Evolutionary conservation across 2,888 invertebrate species (phyloP).

Genomic region (Beris chalybata): DNA sequence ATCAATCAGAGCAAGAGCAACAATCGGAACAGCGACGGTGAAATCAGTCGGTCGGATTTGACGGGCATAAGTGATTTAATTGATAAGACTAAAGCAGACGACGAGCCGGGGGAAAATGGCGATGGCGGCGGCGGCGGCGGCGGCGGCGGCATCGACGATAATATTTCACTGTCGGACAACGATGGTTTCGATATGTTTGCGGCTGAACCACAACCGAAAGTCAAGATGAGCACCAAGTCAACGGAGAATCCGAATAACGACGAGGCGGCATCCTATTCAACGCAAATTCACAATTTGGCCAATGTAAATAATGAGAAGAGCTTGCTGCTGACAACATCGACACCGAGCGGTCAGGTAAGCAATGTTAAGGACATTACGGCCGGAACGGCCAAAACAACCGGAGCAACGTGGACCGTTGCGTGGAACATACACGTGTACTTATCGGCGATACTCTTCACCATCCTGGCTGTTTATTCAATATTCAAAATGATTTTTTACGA

Average conservation of each 20-base stretch:
- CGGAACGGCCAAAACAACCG: conserved; percentile 39
- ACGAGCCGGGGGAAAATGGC: conserved; percentile 16
- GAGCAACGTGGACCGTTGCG: conserved; percentile 74
- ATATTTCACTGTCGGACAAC: not conserved
- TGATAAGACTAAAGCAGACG: not conserved
- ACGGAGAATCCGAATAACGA: conserved; percentile 40
- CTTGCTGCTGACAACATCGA: conserved; percentile 40
- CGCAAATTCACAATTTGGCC: conserved; percentile 63
- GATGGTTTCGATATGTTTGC: conserved; percentile 39
- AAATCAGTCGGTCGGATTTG: conserved; percentile 13
- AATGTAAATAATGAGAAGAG: conserved; percentile 61
- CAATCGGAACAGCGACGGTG: conserved; percentile 33
- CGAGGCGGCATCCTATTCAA: conserved; percentile 54
- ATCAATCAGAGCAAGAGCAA: conserved; percentile 38
- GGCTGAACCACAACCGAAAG: conserved; percentile 45
- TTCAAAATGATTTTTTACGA: conserved; percentile 85
- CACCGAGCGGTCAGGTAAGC: conserved; percentile 36
- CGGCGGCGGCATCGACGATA: not conserved
- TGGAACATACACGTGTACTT: conserved; percentile 92
- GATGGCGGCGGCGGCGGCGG: not conserved
- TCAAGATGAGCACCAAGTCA: conserved; percentile 44
- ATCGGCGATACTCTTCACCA: conserved; percentile 80
- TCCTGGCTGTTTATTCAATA: conserved; percentile 81
- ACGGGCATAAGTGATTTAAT: conserved; percentile 32
- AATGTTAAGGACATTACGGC: conserved; percentile 26